Conservation (phyloP, 2,797 vertebrate genomes). For the Cetoscarus ocellatus region DNA sequence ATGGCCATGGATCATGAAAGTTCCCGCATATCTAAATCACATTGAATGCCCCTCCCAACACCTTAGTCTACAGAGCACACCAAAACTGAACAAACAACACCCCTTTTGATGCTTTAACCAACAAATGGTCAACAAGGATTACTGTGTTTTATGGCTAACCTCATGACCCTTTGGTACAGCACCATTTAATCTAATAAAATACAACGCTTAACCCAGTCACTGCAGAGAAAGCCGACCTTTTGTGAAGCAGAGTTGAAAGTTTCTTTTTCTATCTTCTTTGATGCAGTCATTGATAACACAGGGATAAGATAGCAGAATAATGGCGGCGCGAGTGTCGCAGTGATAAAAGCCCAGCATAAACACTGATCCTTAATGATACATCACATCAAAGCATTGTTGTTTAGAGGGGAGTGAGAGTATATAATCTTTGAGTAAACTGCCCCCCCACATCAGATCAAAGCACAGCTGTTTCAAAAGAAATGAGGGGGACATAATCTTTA, state of each 20-base stretch:
- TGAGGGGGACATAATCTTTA: constrained; percentile 27
- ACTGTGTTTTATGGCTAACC: not conserved
- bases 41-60: too few relatives aligned
- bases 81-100: too few relatives aligned
- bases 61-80: too few relatives aligned
- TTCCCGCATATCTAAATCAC: too few relatives aligned
- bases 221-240: too few relatives aligned
- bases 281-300: constrained; percentile 5
- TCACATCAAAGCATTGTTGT: constrained; percentile 57
- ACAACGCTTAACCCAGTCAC: constrained; percentile 36
- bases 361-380: constrained; percentile 33
- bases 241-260: not conserved
- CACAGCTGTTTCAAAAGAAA: constrained; percentile 39
- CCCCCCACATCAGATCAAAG: constrained; percentile 50
- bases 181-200: constrained; percentile 42
- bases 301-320: constrained; percentile 23
- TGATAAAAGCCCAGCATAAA: constrained; percentile 19
- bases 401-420: constrained; percentile 34
- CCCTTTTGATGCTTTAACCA: too few relatives aligned
- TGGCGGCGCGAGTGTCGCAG: not conserved
- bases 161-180: constrained; percentile 11
- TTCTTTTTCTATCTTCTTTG: not conserved
- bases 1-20: too few relatives aligned
- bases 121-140: not conserved
- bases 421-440: constrained; percentile 36